A percentile compares a stretch with the other conserved stretches of the same genome.
phyloP scores from a whole-genome alignment of 1,140 invertebrate genomes.

The Doryteuthis pealeii region DNA sequence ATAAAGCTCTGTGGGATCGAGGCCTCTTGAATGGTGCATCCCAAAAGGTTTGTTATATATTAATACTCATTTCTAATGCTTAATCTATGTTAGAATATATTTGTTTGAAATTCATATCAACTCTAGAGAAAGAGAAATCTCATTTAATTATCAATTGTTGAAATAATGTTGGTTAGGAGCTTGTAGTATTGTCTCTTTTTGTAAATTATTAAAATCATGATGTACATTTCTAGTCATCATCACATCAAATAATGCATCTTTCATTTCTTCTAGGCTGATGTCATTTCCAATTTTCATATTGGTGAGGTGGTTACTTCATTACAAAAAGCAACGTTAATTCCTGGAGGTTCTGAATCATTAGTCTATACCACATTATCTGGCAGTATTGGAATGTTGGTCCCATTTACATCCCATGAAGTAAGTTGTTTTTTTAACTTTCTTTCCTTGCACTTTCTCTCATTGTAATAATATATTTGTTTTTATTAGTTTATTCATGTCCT shows the following conservation, averaged over 20 bases:
- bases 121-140: neutral
- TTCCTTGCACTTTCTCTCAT: neutral
- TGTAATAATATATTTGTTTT: no score
- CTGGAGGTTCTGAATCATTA: slow-evolving; percentile 93
- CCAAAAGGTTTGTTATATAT: slow-evolving; percentile 72
- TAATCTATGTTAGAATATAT: no score
- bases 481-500: no score
- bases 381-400: slow-evolving; percentile 88
- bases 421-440: slow-evolving; percentile 19
- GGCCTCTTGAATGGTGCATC: slow-evolving; percentile 95
- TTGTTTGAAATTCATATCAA: neutral
- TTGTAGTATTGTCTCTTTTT: no score
- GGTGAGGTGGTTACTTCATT: slow-evolving; percentile 77
- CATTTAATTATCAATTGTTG: no score
- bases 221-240: no score
- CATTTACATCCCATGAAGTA: slow-evolving; percentile 93
- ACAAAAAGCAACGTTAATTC: slow-evolving; percentile 93
- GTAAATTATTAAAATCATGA: no score
- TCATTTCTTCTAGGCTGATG: slow-evolving; percentile 71
- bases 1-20: slow-evolving; percentile 97
- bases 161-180: no score
- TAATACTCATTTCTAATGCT: neutral
- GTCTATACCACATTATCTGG: slow-evolving; percentile 96
- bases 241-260: neutral
- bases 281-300: slow-evolving; percentile 90